Evolutionary conservation across 2,113 vertebrate species (phyloP).

Genomic region (Pyrgilauda ruficollis): DNA sequence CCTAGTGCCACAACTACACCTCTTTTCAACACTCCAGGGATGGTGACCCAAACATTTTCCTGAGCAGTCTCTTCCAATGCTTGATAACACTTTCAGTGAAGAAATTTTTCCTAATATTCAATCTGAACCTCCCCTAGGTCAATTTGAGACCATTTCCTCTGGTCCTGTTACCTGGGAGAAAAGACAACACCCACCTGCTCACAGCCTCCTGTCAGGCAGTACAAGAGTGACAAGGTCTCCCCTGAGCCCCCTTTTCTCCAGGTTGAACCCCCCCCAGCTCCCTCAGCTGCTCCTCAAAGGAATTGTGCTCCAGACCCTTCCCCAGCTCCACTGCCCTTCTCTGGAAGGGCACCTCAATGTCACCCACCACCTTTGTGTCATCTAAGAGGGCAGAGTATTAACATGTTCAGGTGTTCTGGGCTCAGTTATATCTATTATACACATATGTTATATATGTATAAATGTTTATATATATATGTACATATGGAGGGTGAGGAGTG

Average conservation of each 20-base stretch:
- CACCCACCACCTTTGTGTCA: neutral
- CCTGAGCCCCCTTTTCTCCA: neutral
- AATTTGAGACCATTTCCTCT: neutral
- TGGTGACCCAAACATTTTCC: neutral
- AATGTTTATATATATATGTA: neutral
- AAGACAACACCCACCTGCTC: too few species aligned
- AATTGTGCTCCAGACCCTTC: neutral
- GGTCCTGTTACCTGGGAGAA: neutral
- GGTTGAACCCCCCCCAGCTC: neutral
- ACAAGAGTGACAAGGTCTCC: neutral
- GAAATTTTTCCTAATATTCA: neutral
- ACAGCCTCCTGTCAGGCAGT: neutral
- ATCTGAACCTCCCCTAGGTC: neutral
- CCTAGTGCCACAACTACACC: neutral
- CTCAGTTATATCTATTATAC: neutral
- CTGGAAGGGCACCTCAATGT: neutral
- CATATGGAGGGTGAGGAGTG: rapidly evolving
- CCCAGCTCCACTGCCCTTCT: neutral
- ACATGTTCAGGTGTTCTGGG: neutral
- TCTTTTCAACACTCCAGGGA: neutral
- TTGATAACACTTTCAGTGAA: neutral
- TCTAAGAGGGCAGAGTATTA: neutral
- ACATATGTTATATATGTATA: neutral
- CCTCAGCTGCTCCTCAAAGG: neutral
- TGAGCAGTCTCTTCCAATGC: neutral